Evolutionary conservation across 2,888 invertebrate species (phyloP).

Genomic region (Hypercompe scribonia): DNA sequence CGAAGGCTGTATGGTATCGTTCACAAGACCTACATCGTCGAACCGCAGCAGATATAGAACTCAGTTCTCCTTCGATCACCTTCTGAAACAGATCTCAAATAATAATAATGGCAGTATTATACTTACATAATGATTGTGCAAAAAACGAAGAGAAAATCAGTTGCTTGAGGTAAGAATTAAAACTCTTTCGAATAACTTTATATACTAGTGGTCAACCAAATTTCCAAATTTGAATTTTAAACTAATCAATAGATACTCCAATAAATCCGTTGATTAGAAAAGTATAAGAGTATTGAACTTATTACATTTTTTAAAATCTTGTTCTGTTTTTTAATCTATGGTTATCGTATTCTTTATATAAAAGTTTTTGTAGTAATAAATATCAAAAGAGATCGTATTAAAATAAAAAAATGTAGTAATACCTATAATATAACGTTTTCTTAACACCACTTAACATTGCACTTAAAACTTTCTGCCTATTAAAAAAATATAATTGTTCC

Average conservation of each 20-base stretch:
- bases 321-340: not conserved
- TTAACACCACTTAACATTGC: too few relatives aligned
- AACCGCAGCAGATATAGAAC: conserved; percentile 69
- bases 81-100: conserved; percentile 63
- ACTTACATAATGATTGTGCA: conserved; percentile 8
- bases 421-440: too few relatives aligned
- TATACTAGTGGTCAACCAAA: not conserved
- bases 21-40: conserved; percentile 78
- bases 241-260: not conserved
- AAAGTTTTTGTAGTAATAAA: not conserved
- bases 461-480: too few relatives aligned
- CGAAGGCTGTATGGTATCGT: conserved; percentile 71
- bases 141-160: not conserved
- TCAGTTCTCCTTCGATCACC: conserved; percentile 75
- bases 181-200: not conserved
- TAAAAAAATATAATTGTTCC: too few relatives aligned
- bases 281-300: not conserved
- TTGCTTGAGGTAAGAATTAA: conserved; percentile 16
- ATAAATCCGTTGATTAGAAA: not conserved
- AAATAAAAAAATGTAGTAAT: too few relatives aligned
- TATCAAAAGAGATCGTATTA: not conserved
- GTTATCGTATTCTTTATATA: not conserved
- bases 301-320: not conserved
- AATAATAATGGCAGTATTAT: conserved; percentile 27
- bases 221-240: not conserved